Base-by-base conservation (phyloP, 1,140 invertebrate genomes). In the Littorina saxatilis region DNA sequence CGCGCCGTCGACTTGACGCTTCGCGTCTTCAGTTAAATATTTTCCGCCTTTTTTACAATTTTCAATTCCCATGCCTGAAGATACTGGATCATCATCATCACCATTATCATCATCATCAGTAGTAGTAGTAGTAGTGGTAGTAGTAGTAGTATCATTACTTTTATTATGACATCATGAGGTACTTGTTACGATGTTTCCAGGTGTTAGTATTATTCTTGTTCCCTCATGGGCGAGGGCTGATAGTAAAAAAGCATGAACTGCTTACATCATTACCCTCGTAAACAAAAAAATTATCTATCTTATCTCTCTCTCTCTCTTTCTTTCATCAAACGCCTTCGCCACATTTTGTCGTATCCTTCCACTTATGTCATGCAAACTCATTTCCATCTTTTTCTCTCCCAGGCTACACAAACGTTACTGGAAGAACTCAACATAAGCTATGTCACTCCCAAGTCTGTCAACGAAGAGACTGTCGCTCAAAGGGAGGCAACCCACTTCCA, bases 401-500 rank as follows among this genome's bases (percentile, higher is more conserved):
- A 73, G 70, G 70, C 70, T 3, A 13, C 40, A n/a, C 1, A 23
- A 23, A 73, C 39, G 27, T 27, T 78, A 2, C 58, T 78, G 75
- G 75, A 61, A 2, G 39, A 43, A 11, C 55, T 78, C n/a, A 52
- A 63, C 35, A 63, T 78, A 35, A 61, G 35, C 39, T 78, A 78
- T 58, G 50, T 78, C 58, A 43, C 35, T 39, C 55, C 29, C 7
- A 40, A 17, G 7, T 35, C 17, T 2, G 1, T 13, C 35, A 29
- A 0, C 32, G 35, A 78, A 0, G 43, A 37, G 17, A 32, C 55
- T 27, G 23, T 78, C 17, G 75, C 75, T 37, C 55, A 29, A 47
- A 78, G 27, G 55, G 75, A 78, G 35, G 52, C 55, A 1, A 55
- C 52, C 15, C 55, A 63, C 37, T 78, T 78, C 75, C 75, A 37